Conservation (phyloP, 2,113 vertebrate species). For the Acrocephalus kingi region DNA sequence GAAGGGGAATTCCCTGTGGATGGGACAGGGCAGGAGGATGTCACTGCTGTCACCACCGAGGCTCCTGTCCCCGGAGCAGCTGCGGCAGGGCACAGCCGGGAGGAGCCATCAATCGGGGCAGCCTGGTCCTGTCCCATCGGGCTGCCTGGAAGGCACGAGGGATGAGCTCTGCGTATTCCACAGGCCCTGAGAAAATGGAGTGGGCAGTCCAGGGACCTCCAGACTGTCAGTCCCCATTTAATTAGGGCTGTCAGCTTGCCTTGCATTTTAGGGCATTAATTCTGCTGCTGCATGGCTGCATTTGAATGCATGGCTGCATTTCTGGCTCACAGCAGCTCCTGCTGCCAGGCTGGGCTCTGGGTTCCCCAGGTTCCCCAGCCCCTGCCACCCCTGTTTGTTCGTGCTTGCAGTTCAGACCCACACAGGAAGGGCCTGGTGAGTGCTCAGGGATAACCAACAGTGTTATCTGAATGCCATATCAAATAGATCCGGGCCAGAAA, state of each 20-base stretch:
- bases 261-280: slow-evolving; percentile 28
- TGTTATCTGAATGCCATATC: not conserved
- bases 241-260: slow-evolving; percentile 29
- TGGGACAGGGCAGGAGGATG: not conserved
- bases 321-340: not conserved
- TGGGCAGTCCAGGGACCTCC: not conserved
- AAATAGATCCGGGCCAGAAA: slow-evolving; percentile 46
- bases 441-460: not conserved
- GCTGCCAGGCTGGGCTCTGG: not conserved
- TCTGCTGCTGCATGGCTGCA: not conserved
- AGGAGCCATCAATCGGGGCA: not conserved
- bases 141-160: not conserved
- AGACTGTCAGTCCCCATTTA: not conserved
- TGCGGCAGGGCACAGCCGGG: not conserved
- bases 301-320: not conserved
- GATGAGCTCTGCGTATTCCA: not conserved
- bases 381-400: not conserved
- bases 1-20: not conserved
- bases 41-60: rapidly evolving
- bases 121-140: not conserved
- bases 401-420: not conserved
- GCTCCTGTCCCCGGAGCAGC: not conserved
- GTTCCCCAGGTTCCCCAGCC: not conserved
- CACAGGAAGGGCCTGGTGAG: not conserved
- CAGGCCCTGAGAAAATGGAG: not conserved